Evolutionary conservation across 2,888 invertebrate genomes (phyloP).

Genomic region (Germaria angustata): DNA sequence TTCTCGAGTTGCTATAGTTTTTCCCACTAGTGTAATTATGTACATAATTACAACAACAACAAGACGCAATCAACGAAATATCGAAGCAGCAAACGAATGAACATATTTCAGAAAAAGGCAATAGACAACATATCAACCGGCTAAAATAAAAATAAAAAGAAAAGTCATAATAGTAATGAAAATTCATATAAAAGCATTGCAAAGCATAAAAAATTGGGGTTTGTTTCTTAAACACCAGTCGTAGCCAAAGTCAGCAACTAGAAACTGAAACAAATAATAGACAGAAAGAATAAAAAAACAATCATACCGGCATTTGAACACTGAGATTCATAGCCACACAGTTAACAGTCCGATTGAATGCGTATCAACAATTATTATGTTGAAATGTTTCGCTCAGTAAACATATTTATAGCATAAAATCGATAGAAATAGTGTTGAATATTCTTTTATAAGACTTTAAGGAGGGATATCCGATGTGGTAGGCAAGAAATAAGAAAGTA

Average conservation of each 20-base stretch:
- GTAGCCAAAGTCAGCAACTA: background rate
- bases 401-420: conserved; percentile 21
- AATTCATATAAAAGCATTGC: conserved; percentile 67
- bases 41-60: no score
- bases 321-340: background rate
- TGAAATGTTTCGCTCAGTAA: conserved; percentile 56
- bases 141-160: conserved; percentile 39
- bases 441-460: conserved; percentile 22
- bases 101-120: conserved; percentile 12
- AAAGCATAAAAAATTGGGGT: conserved; percentile 69
- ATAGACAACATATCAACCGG: conserved; percentile 51
- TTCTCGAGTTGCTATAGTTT: no score
- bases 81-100: conserved; percentile 32
- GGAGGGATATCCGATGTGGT: conserved; percentile 28
- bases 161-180: conserved; percentile 66
- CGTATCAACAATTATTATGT: conserved; percentile 60
- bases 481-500: background rate
- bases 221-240: conserved; percentile 14
- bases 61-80: no score
- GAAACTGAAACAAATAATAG: background rate
- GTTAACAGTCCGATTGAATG: conserved; percentile 52
- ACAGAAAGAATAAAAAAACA: conserved; percentile 23
- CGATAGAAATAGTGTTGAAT: background rate
- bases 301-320: conserved; percentile 17
- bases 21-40: no score